These are phyloP conservation scores for Sebastes glaucus DNA, from an alignment of 2,797 vertebrate genomes.

Conservation along the genomic window DNA sequence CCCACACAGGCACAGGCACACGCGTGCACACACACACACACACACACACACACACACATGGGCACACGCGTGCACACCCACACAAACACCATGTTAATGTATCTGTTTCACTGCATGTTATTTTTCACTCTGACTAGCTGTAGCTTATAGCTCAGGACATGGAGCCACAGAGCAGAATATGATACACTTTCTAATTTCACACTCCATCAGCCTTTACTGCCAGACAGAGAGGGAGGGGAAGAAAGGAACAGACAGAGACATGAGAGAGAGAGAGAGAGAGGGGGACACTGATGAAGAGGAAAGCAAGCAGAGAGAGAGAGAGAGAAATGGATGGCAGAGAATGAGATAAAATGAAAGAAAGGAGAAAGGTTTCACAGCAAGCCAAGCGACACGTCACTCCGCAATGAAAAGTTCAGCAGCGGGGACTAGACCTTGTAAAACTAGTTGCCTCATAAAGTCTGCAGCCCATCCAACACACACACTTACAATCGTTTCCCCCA, in stretches of 20 bases:
- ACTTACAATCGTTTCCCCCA: neutral
- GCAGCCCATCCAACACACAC: slow-evolving; percentile 20
- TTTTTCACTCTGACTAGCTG: slow-evolving; percentile 81
- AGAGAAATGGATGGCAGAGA: slow-evolving; percentile 53
- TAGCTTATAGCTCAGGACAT: slow-evolving; percentile 80
- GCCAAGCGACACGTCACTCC: slow-evolving; percentile 53
- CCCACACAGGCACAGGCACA: neutral
- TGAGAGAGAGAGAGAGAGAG: neutral
- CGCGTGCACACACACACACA: neutral
- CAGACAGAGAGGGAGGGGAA: slow-evolving; percentile 73
- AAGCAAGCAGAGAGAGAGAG: slow-evolving; percentile 53
- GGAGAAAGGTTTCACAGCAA: slow-evolving; percentile 46
- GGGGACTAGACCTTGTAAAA: slow-evolving; percentile 57
- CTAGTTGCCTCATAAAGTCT: slow-evolving; percentile 53
- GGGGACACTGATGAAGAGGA: slow-evolving; percentile 40
- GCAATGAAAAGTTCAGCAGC: slow-evolving; percentile 67
- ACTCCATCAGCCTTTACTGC: slow-evolving; percentile 95
- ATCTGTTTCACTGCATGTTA: slow-evolving; percentile 80
- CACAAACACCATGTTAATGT: slow-evolving; percentile 73
- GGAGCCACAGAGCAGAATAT: slow-evolving; percentile 86
- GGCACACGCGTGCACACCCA: slow-evolving; percentile 3
- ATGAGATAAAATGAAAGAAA: slow-evolving; percentile 55
- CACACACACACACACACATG: neutral
- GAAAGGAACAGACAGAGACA: slow-evolving; percentile 56
- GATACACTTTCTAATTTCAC: slow-evolving; percentile 99